Evolutionary conservation across 92 coral and sea anemone species (phyloP), one percentile per base, ranked within the genome.

Genomic region (Meandrina meandrites): DNA sequence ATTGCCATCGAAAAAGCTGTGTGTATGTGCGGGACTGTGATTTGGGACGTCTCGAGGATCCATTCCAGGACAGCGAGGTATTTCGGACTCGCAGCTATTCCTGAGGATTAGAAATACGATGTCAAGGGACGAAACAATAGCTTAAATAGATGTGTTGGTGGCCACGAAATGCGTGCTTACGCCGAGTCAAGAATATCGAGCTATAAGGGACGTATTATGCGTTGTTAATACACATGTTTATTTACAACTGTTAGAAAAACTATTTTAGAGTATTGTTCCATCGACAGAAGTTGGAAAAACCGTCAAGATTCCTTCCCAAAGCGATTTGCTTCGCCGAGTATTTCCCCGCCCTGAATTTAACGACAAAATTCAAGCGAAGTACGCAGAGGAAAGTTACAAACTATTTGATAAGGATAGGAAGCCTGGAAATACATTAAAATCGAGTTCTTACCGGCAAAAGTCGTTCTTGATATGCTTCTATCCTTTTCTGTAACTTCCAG

Each of bases 11-110:
- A 95, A 97, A 96, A 95, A 97, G 88, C 93, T 92, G 95, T 91
- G 95, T 86, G 99, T 77, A 92, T 97, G 98, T 84, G 94, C 98
- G 74, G 99, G 99, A 89, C 99, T 97, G 90, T 95, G 99, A 90
- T 90, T 93, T 80, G 97, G 98, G 88, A 97, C 97, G 83, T 97
- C 99, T 86, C 96, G 89, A 27, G 95, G 99, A 93, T 97, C 99
- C 99, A 97, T 97, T 82, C 80, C 85, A 78, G 89, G 71, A 84
- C 64, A 78, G 85, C 64, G 83, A 89, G 86, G 81, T 81, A 88
- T 80, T 75, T 64, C 78, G 81, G 57, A 82, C 91, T 83, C 88
- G 91, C 83, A 86, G 84, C 89, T 90, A 90, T 89, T 75, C 91
- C 94, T 87, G 82, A 84, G 90, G 95, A 94, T 94, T 93, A 93